phyloP scores from a whole-genome alignment of 2,113 vertebrate species.

The Aegypius monachus region DNA sequence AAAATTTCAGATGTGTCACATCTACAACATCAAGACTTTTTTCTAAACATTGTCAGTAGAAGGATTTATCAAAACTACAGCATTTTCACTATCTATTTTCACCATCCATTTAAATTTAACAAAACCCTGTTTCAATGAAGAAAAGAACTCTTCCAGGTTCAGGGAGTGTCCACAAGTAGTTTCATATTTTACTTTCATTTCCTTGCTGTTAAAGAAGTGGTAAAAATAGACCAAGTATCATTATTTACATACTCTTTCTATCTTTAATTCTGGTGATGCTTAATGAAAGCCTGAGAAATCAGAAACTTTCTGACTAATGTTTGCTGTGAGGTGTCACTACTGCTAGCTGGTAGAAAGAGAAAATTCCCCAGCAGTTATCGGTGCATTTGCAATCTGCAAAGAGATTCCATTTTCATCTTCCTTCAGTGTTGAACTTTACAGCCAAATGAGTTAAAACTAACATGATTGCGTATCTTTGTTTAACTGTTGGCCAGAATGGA shows the following conservation, averaged over 20 bases:
- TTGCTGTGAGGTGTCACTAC: neutral
- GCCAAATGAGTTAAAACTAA: neutral
- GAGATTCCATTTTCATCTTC: neutral
- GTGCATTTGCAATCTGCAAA: neutral
- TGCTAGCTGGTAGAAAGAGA: neutral
- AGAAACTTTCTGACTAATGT: neutral
- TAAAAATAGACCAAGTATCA: neutral
- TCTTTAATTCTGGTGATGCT: neutral
- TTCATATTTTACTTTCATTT: conserved; percentile 16
- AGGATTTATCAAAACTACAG: neutral
- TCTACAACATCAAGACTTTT: neutral
- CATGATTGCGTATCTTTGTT: neutral
- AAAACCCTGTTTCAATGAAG: neutral
- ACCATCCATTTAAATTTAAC: neutral
- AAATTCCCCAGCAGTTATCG: neutral
- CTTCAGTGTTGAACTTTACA: neutral
- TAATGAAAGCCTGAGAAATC: neutral
- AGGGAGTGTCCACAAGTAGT: neutral
- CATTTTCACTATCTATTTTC: neutral
- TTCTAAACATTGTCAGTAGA: neutral
- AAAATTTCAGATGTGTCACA: neutral
- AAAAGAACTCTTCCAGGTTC: neutral
- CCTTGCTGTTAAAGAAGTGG: neutral
- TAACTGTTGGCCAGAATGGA: neutral
- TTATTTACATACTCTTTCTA: neutral